phyloP scores from a whole-genome alignment of 2,888 invertebrate genomes.

The Heliconius erato region DNA sequence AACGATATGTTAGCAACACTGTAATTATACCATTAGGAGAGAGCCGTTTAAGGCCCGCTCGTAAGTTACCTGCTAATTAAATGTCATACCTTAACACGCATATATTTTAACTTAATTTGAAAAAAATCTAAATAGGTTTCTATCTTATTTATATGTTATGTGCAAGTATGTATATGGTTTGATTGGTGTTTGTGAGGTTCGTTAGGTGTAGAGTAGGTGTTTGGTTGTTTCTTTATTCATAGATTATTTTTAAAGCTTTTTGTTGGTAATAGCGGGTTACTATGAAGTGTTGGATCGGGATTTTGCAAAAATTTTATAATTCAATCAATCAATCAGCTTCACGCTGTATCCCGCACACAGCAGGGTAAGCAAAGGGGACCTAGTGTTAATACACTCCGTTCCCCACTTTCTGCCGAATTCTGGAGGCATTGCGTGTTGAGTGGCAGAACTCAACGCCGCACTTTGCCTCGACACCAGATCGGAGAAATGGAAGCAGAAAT shows the following conservation, averaged over 20 bases:
- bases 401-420: too few species aligned
- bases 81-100: conserved; percentile 24
- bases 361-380: too few species aligned
- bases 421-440: too few species aligned
- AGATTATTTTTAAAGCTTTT: not conserved
- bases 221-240: not conserved
- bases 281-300: too few species aligned
- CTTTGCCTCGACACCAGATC: too few species aligned
- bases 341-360: too few species aligned
- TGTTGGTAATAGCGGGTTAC: too few species aligned
- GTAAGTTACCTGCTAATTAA: conserved; percentile 39
- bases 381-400: too few species aligned
- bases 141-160: not conserved
- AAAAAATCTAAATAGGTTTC: not conserved
- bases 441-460: too few species aligned
- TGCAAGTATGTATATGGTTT: not conserved
- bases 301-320: too few species aligned
- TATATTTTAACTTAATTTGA: conserved; percentile 13
- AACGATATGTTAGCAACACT: conserved; percentile 53
- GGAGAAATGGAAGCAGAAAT: too few species aligned
- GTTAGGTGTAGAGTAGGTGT: not conserved
- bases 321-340: too few species aligned
- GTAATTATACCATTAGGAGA: conserved; percentile 56
- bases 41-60: conserved; percentile 45
- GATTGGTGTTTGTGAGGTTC: not conserved